Evolutionary conservation across 2,888 invertebrate genomes (phyloP), one percentile per base, ranked within the genome.

Genomic region (Hylaea fasciaria): DNA sequence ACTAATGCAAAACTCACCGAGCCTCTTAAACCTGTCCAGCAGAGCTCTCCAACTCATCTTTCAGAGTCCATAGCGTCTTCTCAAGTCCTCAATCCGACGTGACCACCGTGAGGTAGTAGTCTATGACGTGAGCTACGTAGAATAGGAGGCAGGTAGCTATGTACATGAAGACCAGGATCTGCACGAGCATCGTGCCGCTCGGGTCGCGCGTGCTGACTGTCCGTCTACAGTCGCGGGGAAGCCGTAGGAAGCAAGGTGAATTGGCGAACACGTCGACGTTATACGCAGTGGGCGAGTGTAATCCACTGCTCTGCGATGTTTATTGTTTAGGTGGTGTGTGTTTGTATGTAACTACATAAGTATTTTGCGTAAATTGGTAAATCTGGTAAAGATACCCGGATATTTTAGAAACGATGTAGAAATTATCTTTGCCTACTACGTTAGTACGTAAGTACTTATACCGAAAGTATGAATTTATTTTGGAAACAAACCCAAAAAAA

Each of bases 141-240:
- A 93, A 91, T 48, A 93, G 65, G 13, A 92, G 78, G 69, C 92
- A 93, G 10, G 89, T 89, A 56, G 84, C 90, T 55, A 92, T 90
- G 80, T 93, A 93, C 87, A 92, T 90, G 81, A 93, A 91, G 47
- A 93, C 90, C 14, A 93, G 82, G 45, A 93, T 91, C 69, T 93
- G 93, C 12, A 93, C 89, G 79, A 93, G 81, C 93, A 93, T 93
- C 78, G 71, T 86, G 80, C 57, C 52, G 53, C 65, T 46, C 57
- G 58, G 53, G n/a, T 13, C 46, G 32, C 32, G 28, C 39, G 22
- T 9, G 59, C 64, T 57, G 67, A 51, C 56, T 40, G 5, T 59
- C 28, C 29, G 44, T 35, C 45, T 44, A n/a, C 29, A 22, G 22
- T 5, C 16, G 16, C n/a, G 39, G 53, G n/a, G 81, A 82, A 82